Base-by-base conservation (phyloP, 2,797 vertebrate genomes). In the Spea hammondii region DNA sequence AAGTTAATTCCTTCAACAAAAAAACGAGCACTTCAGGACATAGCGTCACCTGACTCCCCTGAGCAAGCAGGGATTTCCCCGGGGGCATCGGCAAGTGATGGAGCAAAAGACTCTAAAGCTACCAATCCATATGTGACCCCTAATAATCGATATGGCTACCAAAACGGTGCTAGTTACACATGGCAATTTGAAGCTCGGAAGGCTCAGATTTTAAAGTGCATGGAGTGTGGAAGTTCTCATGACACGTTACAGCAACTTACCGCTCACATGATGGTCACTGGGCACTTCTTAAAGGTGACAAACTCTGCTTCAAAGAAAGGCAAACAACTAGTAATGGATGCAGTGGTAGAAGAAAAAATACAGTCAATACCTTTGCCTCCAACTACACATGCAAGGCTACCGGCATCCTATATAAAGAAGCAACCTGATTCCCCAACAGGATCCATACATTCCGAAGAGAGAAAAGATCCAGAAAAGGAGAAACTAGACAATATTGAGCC, bases 101-200 rank as follows among this genome's bases (percentile, higher is more conserved):
- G 92, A 45, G 92, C 91, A 78, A 98, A 97, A 92, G 96, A 97
- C 88, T 96, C 95, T 89, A 99, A 97, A 91, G 83, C 93, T 70
- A 89, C 91, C 78, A 99, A 97, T 85, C 97, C 97, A 0, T 99
- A 99, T 0, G 97, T 99, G 87, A 99, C 97, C 0, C 95, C 97
- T 51, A 99, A 99, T 87, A 99, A 98, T 87, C 95, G 97, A 76
- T 99, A 99, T 0, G 97, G 97, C 88, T 99, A 99, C 91, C 97
- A 99, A 91, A 99, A 99, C 9, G 97, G 97, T 76, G 97, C 97
- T 87, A 99, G 97, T 88, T 99, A 99, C 84, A 98, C 97, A 54
- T 99, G 97, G 97, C 97, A 99, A 89, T 99, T 99, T 62, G 97
- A 99, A 89, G 97, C 97, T 54, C 93, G 97, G 67, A 99, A 99